Evolutionary conservation across 2,113 vertebrate species (phyloP).

Genomic region (Bubo blakistoni): DNA sequence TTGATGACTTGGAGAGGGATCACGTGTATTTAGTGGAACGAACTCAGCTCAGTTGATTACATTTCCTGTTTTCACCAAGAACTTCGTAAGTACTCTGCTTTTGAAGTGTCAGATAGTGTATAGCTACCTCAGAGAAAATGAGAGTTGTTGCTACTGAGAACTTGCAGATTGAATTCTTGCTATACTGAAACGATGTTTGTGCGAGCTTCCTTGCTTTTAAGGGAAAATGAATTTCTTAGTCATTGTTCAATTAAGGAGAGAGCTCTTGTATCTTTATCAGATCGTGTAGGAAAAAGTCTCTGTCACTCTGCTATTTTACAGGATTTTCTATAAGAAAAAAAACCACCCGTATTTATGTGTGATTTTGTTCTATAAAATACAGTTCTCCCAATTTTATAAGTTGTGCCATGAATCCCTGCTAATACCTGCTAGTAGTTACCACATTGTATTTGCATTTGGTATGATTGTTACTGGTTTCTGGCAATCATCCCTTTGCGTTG

Average conservation of each 20-base stretch:
- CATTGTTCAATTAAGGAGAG: not conserved
- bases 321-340: not conserved
- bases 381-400: not conserved
- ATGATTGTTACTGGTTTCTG: not conserved
- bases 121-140: not conserved
- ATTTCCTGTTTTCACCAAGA: slow-evolving; percentile 20
- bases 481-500: not conserved
- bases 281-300: not conserved
- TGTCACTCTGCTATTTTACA: not conserved
- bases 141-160: not conserved
- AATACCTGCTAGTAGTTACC: not conserved
- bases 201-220: not conserved
- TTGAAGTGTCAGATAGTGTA: not conserved
- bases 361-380: not conserved
- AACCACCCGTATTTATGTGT: not conserved
- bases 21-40: not conserved
- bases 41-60: not conserved
- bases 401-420: not conserved
- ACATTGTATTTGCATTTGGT: not conserved
- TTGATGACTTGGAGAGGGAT: not conserved
- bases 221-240: not conserved
- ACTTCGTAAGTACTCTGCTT: not conserved
- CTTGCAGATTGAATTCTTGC: not conserved
- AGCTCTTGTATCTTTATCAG: not conserved
- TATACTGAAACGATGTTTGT: not conserved